Percentiles rank a stretch among this genome's conserved stretches.
Conservation (phyloP, 2,888 invertebrate genomes). For the Dorcus parallelipipedus region DNA sequence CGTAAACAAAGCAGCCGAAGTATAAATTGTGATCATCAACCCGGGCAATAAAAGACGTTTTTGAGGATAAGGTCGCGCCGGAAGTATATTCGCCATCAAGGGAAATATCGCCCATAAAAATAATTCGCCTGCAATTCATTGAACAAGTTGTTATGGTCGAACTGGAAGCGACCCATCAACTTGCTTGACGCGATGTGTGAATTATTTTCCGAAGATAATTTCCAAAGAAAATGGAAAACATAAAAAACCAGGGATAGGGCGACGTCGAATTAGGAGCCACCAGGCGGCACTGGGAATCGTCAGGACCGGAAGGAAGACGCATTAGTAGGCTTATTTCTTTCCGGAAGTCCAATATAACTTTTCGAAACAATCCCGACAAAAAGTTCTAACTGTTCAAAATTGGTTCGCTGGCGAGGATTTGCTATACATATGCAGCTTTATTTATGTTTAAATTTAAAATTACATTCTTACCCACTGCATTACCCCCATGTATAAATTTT, state of each 20-base stretch:
- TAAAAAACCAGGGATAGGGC: conserved; percentile 6
- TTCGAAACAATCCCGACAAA: background rate
- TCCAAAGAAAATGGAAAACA: conserved; percentile 7
- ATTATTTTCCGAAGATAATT: conserved; percentile 9
- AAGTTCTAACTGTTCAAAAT: background rate
- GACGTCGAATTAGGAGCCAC: conserved; percentile 6
- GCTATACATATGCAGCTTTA: background rate
- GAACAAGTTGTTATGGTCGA: no score
- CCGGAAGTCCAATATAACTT: background rate
- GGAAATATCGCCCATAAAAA: conserved; percentile 13
- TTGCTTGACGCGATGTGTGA: background rate
- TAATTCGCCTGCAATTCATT: conserved; percentile 3
- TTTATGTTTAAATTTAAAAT: background rate
- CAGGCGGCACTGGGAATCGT: background rate
- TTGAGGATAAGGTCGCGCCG: conserved; percentile 5
- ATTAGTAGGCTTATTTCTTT: conserved; percentile 10
- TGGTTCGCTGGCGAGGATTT: no score
- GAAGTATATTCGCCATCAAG: conserved; percentile 14
- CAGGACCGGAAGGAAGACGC: conserved; percentile 1
- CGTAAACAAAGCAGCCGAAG: conserved; percentile 7
- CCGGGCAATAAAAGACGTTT: conserved; percentile 11
- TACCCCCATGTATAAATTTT: no score
- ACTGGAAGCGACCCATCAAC: no score
- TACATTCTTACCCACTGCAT: background rate
- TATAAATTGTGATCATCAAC: conserved; percentile 14